These are phyloP conservation scores for Cerceris ruficornis DNA, from an alignment of 2,888 invertebrate genomes.

Conservation along the genomic window DNA sequence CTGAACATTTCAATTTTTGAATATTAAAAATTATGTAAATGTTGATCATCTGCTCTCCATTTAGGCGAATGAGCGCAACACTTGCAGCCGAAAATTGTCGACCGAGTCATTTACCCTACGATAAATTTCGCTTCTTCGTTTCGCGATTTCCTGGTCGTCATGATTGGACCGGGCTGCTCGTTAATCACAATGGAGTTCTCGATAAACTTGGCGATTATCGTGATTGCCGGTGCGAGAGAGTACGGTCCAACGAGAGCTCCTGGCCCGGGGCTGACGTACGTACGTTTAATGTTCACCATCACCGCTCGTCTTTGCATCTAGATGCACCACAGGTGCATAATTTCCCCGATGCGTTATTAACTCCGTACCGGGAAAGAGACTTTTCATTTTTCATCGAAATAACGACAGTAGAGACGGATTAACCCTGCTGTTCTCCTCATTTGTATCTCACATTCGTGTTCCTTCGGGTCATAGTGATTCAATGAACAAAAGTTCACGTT, in stretches of 20 bases:
- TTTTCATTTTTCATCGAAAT: constrained; percentile 26
- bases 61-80: too few species aligned
- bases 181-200: constrained; percentile 44
- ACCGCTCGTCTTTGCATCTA: constrained; percentile 12
- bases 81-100: too few species aligned
- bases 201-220: constrained; percentile 56
- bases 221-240: constrained; percentile 43
- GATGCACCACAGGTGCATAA: constrained; percentile 43
- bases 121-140: too few species aligned
- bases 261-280: constrained; percentile 58
- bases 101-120: too few species aligned
- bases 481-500: too few species aligned
- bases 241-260: constrained; percentile 19
- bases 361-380: constrained; percentile 27
- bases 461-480: too few species aligned
- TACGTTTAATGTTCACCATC: constrained; percentile 50
- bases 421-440: too few species aligned
- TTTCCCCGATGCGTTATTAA: constrained; percentile 47
- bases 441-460: too few species aligned
- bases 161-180: constrained; percentile 30
- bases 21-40: too few species aligned
- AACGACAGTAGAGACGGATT: constrained; percentile 20
- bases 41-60: too few species aligned
- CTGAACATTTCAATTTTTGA: too few species aligned
- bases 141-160: too few species aligned